Evolutionary conservation across 2,797 vertebrate genomes (phyloP), one percentile per base, ranked within the genome.

Genomic region (Pantherophis alleghaniensis): DNA sequence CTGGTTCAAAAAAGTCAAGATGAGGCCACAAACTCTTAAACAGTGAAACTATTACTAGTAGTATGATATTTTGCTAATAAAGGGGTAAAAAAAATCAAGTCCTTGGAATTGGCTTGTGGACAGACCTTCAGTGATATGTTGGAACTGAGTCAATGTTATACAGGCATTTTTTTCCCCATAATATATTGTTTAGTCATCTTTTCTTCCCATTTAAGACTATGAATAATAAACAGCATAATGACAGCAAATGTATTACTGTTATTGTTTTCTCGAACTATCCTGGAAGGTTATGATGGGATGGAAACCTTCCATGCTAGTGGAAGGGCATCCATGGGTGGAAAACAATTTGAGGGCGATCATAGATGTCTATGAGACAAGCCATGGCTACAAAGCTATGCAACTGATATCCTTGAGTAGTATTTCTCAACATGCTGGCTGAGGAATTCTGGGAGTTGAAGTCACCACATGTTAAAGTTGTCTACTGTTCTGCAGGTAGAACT

Each of bases 111-210:
- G 53, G 37, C 26, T 13, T 74, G 16, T 89, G 42, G 42, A 28
- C 56, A 89, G 1, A 37, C 28, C 57, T 90, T 32, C 47, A 61
- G 37, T 42, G 56, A 79, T n/a, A 14, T 10, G 83, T 74, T 86
- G 28, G 28, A 83, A n/a, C 57, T 55, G 12, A 63, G 88, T n/a
- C 32, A 9, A 79, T 90, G 91, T 91, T 61, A 94, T 91, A 91
- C 20, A 57, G 86, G 74, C 37, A 4, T 83, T 94, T 94, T 90
- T 87, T 89, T 92, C n/a, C n/a, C n/a, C 51, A 42, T 86, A 66
- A 57, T 47, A 26, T 93, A 91, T 94, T 94, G 92, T 88, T 18
- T 87, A 47, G 91, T 92, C 56, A 88, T 60, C 57, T 11, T 59
- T 59, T 55, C 14, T 55, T 32, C 5, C 47, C 28, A 47, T 59